Conservation (phyloP, 1,140 invertebrate genomes). For the Heliconius himera region DNA sequence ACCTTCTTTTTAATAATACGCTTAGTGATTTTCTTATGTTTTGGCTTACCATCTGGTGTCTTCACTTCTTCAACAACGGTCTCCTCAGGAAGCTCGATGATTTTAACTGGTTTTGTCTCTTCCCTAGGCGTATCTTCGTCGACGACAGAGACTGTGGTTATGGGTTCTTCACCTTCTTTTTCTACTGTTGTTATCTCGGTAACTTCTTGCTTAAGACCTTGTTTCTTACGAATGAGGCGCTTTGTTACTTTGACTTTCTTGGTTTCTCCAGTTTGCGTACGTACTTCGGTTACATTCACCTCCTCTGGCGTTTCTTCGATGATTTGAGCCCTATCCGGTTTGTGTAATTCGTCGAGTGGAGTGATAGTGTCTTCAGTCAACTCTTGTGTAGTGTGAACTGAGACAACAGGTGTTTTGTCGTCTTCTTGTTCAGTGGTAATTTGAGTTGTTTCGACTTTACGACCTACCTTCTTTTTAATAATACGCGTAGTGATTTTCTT, state of each 20-base stretch:
- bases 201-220: background rate
- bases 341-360: background rate
- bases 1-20: constrained; percentile 58
- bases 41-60: constrained; percentile 58
- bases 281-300: constrained; percentile 46
- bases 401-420: constrained; percentile 42
- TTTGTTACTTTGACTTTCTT: constrained; percentile 32
- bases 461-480: constrained; percentile 56
- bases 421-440: constrained; percentile 74
- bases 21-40: constrained; percentile 49
- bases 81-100: constrained; percentile 27
- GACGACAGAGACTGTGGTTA: constrained; percentile 40
- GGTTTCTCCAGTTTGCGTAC: background rate
- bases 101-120: background rate
- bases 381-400: constrained; percentile 22
- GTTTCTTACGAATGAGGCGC: constrained; percentile 30
- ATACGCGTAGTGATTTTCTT: constrained; percentile 56
- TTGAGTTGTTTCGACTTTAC: constrained; percentile 54
- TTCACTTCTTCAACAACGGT: constrained; percentile 3
- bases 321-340: background rate
- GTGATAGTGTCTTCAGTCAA: background rate
- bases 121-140: constrained; percentile 1
- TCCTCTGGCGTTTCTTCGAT: constrained; percentile 71
- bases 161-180: constrained; percentile 1
- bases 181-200: constrained; percentile 4